Evolutionary conservation across 2,888 invertebrate genomes (phyloP).

Genomic region (Embidobia sp.): DNA sequence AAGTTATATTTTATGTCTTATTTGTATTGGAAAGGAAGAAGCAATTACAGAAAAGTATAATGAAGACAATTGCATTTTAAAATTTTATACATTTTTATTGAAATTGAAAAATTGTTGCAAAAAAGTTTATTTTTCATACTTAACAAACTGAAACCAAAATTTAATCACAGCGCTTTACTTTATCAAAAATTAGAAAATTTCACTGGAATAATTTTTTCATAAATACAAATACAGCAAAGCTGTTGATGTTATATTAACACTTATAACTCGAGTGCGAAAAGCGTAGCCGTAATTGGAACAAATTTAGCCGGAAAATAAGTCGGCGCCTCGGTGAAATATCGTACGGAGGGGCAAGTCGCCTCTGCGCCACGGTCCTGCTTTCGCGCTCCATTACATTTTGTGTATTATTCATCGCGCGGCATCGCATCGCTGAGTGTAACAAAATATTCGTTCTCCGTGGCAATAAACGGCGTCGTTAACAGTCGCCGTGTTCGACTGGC

Average conservation of each 20-base stretch:
- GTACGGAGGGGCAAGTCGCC: slow-evolving; percentile 22
- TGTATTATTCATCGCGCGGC: slow-evolving; percentile 60
- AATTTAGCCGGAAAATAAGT: slow-evolving; percentile 18
- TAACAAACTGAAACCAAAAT: no score
- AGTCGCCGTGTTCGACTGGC: slow-evolving; percentile 66
- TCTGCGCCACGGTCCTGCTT: slow-evolving; percentile 44
- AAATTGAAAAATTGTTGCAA: no score
- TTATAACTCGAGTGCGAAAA: slow-evolving; percentile 17
- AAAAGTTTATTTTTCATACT: no score
- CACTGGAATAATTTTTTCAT: no score
- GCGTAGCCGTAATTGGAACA: slow-evolving; percentile 19
- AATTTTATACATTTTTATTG: no score
- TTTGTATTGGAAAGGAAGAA: no score
- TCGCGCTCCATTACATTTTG: slow-evolving; percentile 59
- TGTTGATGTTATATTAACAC: slow-evolving; percentile 3
- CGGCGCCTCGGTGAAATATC: slow-evolving; percentile 22
- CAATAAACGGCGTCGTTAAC: slow-evolving; percentile 81
- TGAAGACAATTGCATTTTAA: no score
- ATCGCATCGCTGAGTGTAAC: slow-evolving; percentile 70
- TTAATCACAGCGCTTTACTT: no score
- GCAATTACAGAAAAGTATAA: no score
- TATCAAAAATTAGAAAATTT: no score
- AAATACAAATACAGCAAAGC: no score
- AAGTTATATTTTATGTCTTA: no score
- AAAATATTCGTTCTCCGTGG: slow-evolving; percentile 78